Conservation (phyloP, 1,140 invertebrate genomes). For the Diprion similis region DNA sequence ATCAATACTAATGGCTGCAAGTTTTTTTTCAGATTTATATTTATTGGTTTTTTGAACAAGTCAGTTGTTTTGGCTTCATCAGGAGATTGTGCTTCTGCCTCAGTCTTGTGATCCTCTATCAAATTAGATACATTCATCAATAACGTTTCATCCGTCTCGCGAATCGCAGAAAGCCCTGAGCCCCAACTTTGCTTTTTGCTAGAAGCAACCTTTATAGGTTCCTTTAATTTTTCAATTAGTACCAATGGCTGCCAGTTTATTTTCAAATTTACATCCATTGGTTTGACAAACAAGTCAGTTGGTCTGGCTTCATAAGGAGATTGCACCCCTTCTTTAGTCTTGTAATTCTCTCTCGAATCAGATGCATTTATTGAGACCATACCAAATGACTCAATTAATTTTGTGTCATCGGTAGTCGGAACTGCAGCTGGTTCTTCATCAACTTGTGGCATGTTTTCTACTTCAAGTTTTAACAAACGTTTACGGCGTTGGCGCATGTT, state of each 20-base stretch:
- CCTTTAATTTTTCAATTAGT: slow-evolving; percentile 32
- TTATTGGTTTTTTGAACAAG: neutral
- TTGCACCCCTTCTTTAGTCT: neutral
- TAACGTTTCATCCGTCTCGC: slow-evolving; percentile 14
- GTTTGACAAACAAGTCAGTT: neutral
- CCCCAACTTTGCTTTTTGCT: slow-evolving; percentile 34
- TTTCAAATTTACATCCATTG: slow-evolving; percentile 2
- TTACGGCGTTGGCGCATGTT: neutral
- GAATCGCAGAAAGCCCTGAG: slow-evolving; percentile 24
- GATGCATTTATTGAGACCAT: neutral
- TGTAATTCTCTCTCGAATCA: neutral
- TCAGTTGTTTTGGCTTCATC: neutral
- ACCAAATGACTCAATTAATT: neutral
- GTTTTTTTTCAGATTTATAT: slow-evolving; percentile 3
- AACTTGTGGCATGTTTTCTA: neutral
- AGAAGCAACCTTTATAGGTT: slow-evolving; percentile 35
- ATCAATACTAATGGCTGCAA: slow-evolving; percentile 19
- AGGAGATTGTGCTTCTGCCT: neutral
- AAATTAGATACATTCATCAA: neutral
- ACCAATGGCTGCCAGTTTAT: slow-evolving; percentile 5
- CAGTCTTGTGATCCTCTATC: neutral
- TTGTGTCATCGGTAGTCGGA: neutral
- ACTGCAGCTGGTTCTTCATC: neutral
- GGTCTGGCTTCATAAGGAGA: neutral
- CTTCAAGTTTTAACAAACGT: neutral